These are phyloP conservation scores for Rugalucina vietnamica DNA, from an alignment of 2,888 invertebrate species.

Conservation along the genomic window DNA sequence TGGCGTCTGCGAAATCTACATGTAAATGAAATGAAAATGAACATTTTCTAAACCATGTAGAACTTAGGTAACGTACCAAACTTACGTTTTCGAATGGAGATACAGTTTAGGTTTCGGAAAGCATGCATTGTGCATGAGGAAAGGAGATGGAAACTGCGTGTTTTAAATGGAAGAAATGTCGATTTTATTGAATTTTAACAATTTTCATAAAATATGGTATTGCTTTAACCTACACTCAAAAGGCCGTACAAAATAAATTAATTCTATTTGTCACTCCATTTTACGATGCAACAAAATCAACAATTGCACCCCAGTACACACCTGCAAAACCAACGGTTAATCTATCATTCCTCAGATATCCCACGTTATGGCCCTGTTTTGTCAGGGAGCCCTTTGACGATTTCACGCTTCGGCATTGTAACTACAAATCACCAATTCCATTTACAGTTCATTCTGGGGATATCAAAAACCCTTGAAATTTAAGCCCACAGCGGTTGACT, in stretches of 20 bases:
- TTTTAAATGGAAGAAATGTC: too few species aligned
- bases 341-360: background rate
- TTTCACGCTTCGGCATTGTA: slow-evolving; percentile 42
- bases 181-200: too few species aligned
- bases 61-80: too few species aligned
- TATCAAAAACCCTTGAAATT: slow-evolving; percentile 16
- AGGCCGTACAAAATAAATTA: background rate
- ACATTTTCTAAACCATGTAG: too few species aligned
- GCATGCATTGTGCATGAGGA: too few species aligned
- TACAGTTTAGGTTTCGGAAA: too few species aligned
- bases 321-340: slow-evolving; percentile 6
- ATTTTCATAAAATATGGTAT: too few species aligned
- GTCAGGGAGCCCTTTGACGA: slow-evolving; percentile 41
- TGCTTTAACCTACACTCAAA: too few species aligned
- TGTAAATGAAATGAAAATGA: too few species aligned
- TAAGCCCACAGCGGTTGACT: background rate
- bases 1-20: too few species aligned
- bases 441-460: background rate
- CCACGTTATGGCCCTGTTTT: slow-evolving; percentile 21
- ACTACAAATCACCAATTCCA: slow-evolving; percentile 22
- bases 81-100: too few species aligned
- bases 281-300: slow-evolving; percentile 4
- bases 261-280: background rate
- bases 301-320: slow-evolving; percentile 1
- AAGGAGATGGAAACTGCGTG: too few species aligned